Evolutionary conservation across 2,113 vertebrate genomes (phyloP), one percentile per base, ranked within the genome.

Genomic region (Ailuropoda melanoleuca): DNA sequence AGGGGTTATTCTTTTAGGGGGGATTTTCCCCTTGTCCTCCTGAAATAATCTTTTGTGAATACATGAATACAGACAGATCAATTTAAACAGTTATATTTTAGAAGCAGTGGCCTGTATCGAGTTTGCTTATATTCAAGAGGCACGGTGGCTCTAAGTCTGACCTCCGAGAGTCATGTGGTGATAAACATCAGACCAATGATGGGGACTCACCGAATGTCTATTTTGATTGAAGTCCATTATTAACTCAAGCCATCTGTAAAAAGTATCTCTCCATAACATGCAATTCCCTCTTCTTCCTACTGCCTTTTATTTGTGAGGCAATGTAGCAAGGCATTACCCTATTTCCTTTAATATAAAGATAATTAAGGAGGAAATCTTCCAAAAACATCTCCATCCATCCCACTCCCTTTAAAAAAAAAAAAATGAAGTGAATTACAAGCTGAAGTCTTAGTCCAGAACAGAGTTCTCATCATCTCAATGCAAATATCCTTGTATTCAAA

Each of bases 11-110:
- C 80, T 95, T 83, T 31, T 92, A 93, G 86, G 64, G 96, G 97
- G 97, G 96, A 24, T 80, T 3, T 95, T 87, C 95, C 97, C 94
- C 90, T 72, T 29, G 34, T 43, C 81, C 83, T 93, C 96, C 81
- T 97, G 88, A 98, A 97, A 97, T 97, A 96, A 90, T 96, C 70
- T 89, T 89, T 88, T 92, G 18, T 92, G 90, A 96, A 53, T 64
- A 95, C 74, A 46, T 98, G 93, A 96, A 60, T 93, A 66, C 48
- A 82, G 70, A 95, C 85, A 95, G 70, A 43, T 85, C 53, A 43
- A n/a, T 88, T 93, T 91, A 64, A 87, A 55, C 70, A 37, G n/a
- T 93, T 81, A n/a, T 84, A 56, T 75, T 83, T 97, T 75, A 90
- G 88, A 96, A 95, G 77, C 48, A 11, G 58, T 48, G 43, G 29